phyloP scores from a whole-genome alignment of 2,113 vertebrate species.

The Canis aureus region DNA sequence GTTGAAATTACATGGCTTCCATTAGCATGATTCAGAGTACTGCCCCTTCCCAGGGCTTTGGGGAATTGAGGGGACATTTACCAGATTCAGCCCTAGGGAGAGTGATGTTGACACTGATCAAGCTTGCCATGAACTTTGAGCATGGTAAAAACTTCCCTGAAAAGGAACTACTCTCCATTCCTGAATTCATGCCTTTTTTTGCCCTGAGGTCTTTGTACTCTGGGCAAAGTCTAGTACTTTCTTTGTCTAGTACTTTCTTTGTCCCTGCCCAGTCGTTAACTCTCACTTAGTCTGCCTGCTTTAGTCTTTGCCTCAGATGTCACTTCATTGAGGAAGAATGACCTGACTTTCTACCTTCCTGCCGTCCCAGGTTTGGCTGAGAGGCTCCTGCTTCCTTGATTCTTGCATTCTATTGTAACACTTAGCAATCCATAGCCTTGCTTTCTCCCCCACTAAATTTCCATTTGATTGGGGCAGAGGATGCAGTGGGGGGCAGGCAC shows the following conservation, averaged over 20 bases:
- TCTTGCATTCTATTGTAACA: not conserved
- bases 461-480: not conserved
- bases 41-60: not conserved
- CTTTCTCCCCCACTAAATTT: not conserved
- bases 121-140: not conserved
- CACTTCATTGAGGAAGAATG: not conserved
- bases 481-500: fast-evolving
- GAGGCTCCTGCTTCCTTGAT: not conserved
- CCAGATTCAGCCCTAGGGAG: not conserved
- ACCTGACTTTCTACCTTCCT: fast-evolving
- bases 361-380: not conserved
- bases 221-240: not conserved
- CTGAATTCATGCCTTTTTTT: not conserved
- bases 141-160: not conserved
- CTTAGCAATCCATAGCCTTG: not conserved
- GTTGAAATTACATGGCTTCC: not conserved
- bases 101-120: not conserved
- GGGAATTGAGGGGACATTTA: fast-evolving
- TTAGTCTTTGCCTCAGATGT: not conserved
- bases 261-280: not conserved
- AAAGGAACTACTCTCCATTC: not conserved
- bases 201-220: not conserved
- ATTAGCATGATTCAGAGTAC: not conserved
- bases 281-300: not conserved
- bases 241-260: not conserved